Percentiles rank a stretch among this genome's conserved stretches.
phyloP scores from a whole-genome alignment of 2,113 vertebrate genomes.

The Cynopterus brachyotis region DNA sequence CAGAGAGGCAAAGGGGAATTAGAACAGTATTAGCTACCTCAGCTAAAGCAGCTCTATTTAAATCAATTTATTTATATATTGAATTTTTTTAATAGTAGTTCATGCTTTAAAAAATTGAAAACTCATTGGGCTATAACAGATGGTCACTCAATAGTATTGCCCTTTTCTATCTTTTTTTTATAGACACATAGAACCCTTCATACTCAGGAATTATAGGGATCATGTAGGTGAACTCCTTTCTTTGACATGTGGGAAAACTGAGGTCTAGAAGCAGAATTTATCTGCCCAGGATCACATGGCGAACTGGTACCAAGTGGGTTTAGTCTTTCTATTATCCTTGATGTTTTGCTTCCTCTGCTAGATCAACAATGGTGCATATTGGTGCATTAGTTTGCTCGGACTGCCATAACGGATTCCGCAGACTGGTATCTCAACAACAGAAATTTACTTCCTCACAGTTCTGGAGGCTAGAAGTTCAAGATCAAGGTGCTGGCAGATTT shows the following conservation, averaged over 20 bases:
- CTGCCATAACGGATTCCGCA: background rate
- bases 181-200: too few species aligned
- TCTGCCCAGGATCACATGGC: background rate
- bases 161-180: background rate
- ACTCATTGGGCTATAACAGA: background rate
- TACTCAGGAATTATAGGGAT: background rate
- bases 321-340: background rate
- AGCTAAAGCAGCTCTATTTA: background rate
- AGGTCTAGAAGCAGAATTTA: background rate
- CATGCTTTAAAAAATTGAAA: background rate
- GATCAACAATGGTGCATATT: background rate
- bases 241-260: background rate
- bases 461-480: background rate
- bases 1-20: background rate
- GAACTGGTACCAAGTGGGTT: background rate
- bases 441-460: background rate
- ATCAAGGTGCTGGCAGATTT: background rate
- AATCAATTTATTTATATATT: background rate
- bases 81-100: background rate
- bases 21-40: background rate
- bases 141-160: background rate
- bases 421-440: background rate
- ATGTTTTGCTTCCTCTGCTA: background rate
- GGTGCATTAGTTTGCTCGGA: background rate
- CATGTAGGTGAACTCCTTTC: background rate